Conservation (phyloP, 2,113 vertebrate genomes). For the Emydocephalus ijimae region DNA sequence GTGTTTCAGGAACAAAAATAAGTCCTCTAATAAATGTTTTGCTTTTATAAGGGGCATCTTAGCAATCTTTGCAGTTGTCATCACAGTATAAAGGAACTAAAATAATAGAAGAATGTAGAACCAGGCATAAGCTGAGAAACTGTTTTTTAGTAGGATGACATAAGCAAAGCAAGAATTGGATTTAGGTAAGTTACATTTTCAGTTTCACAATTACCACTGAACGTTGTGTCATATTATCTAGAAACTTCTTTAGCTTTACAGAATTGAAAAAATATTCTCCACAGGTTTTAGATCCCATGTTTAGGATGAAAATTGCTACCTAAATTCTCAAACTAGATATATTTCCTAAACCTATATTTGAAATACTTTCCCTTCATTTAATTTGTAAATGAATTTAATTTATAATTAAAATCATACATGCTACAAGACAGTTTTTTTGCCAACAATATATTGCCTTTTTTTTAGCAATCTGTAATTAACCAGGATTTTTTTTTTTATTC, state of each 20-base stretch:
- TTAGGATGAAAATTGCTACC: neutral
- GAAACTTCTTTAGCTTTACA: neutral
- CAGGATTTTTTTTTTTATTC: neutral
- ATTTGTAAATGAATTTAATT: neutral
- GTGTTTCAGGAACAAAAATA: conserved; percentile 5
- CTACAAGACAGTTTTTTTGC: neutral
- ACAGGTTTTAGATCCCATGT: neutral
- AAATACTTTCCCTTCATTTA: neutral
- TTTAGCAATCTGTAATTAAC: neutral
- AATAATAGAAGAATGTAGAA: neutral
- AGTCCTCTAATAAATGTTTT: conserved; percentile 29
- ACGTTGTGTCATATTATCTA: neutral
- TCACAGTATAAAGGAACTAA: neutral
- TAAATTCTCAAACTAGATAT: neutral
- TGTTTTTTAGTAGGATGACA: neutral
- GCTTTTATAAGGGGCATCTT: conserved; percentile 13
- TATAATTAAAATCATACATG: neutral
- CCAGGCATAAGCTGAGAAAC: neutral
- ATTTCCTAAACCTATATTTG: neutral
- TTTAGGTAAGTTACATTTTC: neutral
- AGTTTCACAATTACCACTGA: neutral
- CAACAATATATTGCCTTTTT: neutral
- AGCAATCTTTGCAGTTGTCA: conserved; percentile 17
- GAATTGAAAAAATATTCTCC: neutral
- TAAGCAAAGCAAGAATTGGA: neutral